phyloP scores from a whole-genome alignment of 1,140 invertebrate genomes.

The Diuraphis noxia region DNA sequence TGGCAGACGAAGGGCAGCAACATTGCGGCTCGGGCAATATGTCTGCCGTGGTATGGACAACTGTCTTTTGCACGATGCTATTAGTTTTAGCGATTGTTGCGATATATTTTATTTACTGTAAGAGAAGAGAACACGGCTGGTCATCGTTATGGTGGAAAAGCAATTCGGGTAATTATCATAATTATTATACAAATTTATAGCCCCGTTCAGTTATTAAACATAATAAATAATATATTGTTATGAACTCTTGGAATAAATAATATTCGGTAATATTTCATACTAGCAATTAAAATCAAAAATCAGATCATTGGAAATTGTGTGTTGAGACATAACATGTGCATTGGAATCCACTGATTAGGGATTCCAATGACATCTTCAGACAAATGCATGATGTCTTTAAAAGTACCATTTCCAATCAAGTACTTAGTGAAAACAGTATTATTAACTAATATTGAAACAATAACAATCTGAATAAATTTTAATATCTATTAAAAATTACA shows the following conservation, averaged over 20 bases:
- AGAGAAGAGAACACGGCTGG: slow-evolving; percentile 2
- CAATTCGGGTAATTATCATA: background rate
- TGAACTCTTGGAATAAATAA: background rate
- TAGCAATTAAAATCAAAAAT: background rate
- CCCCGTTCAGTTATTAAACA: background rate
- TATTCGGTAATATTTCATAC: background rate
- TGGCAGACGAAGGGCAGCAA: slow-evolving; percentile 4
- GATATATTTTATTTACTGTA: slow-evolving; percentile 35
- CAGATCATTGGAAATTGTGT: background rate
- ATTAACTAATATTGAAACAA: background rate
- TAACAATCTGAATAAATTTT: too few species aligned
- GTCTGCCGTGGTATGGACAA: slow-evolving; percentile 11
- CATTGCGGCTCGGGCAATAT: background rate
- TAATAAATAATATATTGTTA: background rate
- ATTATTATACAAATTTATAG: background rate
- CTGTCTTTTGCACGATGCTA: background rate
- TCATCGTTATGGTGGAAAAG: slow-evolving; percentile 41
- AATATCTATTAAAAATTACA: background rate
- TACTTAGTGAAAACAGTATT: background rate
- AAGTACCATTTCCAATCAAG: background rate
- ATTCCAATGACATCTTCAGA: background rate
- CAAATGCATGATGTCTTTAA: background rate
- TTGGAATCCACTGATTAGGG: background rate
- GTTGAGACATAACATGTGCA: background rate
- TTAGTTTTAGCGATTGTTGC: background rate